Conservation (phyloP, 2,797 vertebrate genomes). For the Falco columbarius region DNA sequence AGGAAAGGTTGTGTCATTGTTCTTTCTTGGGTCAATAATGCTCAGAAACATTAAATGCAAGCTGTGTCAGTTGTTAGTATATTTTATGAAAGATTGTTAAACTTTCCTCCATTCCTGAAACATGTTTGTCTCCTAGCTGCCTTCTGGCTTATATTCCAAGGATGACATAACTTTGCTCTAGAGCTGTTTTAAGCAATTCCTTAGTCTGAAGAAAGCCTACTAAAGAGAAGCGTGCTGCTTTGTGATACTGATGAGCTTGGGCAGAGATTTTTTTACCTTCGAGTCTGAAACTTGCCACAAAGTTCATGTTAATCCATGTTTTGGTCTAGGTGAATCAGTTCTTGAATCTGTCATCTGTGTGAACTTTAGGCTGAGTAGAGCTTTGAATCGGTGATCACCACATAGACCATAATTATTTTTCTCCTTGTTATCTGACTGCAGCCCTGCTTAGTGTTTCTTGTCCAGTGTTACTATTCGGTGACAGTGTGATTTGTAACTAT, state of each 20-base stretch:
- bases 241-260: not conserved
- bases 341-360: not conserved
- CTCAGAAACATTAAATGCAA: not conserved
- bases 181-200: not conserved
- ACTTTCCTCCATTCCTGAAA: not conserved
- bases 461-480: not conserved
- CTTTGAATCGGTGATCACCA: not conserved
- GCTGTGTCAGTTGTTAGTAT: not conserved
- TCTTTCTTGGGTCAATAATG: not conserved
- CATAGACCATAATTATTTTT: not conserved
- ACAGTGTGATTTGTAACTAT: not conserved
- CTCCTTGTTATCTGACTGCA: not conserved
- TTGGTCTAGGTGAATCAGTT: not conserved
- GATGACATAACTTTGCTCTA: not conserved
- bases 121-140: not conserved
- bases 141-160: not conserved
- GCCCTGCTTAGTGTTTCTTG: not conserved
- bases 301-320: not conserved
- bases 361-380: not conserved
- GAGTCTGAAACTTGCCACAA: not conserved
- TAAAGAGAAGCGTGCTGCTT: not conserved
- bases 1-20: not conserved
- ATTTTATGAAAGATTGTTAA: not conserved
- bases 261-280: not conserved
- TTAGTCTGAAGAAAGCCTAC: not conserved